A percentile compares a stretch with the other conserved stretches of the same genome.
phyloP scores from a whole-genome alignment of 2,888 invertebrate species.

The Hypomecis atomaria region DNA sequence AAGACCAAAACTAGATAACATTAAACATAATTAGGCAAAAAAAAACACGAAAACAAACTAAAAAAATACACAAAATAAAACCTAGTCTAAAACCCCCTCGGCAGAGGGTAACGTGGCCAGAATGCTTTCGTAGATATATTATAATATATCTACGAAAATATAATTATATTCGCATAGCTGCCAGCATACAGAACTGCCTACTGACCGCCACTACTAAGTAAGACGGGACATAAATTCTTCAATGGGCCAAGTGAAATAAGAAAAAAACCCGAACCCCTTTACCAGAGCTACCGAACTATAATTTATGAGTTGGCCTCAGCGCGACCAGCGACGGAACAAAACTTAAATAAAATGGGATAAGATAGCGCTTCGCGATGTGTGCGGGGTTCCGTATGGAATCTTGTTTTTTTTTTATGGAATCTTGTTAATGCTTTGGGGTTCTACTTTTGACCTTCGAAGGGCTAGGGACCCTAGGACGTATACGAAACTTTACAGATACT shows the following conservation, averaged over 20 bases:
- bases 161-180: conserved; percentile 6
- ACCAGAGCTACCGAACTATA: conserved; percentile 84
- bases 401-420: too few species aligned
- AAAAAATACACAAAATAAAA: too few species aligned
- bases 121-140: too few species aligned
- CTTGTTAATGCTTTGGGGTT: too few species aligned
- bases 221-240: conserved; percentile 84
- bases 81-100: too few species aligned
- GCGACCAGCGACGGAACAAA: conserved; percentile 72
- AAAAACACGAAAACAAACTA: too few species aligned
- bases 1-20: too few species aligned
- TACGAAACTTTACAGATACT: background rate
- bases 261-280: conserved; percentile 73
- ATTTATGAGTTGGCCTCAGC: conserved; percentile 74
- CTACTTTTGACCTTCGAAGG: too few species aligned
- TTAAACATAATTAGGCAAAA: too few species aligned
- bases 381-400: conserved; percentile 32
- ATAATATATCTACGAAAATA: background rate
- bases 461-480: too few species aligned
- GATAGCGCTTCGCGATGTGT: conserved; percentile 20
- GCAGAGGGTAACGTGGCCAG: too few species aligned
- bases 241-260: conserved; percentile 81
- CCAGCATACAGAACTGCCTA: conserved; percentile 56
- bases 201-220: conserved; percentile 80
- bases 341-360: conserved; percentile 59